phyloP scores from a whole-genome alignment of 2,888 invertebrate species.

The Xanthorhoe designata region DNA sequence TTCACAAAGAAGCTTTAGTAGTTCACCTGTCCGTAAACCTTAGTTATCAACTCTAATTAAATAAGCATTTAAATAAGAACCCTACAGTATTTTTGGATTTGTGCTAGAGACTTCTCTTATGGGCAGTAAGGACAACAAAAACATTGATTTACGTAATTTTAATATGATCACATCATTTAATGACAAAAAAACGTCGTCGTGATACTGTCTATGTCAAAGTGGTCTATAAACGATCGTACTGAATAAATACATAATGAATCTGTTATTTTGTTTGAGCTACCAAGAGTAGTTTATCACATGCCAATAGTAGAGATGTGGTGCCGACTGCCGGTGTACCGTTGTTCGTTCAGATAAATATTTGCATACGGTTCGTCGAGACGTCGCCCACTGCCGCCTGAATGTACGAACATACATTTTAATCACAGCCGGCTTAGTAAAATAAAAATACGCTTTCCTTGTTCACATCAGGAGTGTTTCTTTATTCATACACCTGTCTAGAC shows the following conservation, averaged over 20 bases:
- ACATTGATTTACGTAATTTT: too few relatives aligned
- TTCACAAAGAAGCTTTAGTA: too few relatives aligned
- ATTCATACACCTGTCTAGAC: conserved; percentile 15
- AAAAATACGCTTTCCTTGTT: conserved; percentile 32
- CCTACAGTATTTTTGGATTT: too few relatives aligned
- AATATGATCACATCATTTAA: neutral
- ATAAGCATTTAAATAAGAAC: too few relatives aligned
- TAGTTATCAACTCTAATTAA: too few relatives aligned
- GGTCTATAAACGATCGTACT: too few relatives aligned
- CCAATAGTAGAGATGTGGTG: conserved; percentile 11
- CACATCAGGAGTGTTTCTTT: conserved; percentile 30
- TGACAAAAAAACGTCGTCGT: neutral
- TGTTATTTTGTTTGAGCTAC: conserved; percentile 4
- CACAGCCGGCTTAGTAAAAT: conserved; percentile 40
- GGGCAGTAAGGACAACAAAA: too few relatives aligned
- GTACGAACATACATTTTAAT: conserved; percentile 36
- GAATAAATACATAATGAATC: too few relatives aligned
- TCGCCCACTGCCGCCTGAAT: conserved; percentile 10
- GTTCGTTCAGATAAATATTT: conserved; percentile 43
- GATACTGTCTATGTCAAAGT: too few relatives aligned
- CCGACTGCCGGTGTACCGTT: conserved; percentile 29
- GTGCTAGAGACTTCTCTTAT: too few relatives aligned
- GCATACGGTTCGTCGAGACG: conserved; percentile 30
- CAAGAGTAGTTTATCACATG: conserved; percentile 4
- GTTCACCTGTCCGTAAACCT: too few relatives aligned